phyloP scores from a whole-genome alignment of 2,797 vertebrate genomes.

The Delichon dasypus region DNA sequence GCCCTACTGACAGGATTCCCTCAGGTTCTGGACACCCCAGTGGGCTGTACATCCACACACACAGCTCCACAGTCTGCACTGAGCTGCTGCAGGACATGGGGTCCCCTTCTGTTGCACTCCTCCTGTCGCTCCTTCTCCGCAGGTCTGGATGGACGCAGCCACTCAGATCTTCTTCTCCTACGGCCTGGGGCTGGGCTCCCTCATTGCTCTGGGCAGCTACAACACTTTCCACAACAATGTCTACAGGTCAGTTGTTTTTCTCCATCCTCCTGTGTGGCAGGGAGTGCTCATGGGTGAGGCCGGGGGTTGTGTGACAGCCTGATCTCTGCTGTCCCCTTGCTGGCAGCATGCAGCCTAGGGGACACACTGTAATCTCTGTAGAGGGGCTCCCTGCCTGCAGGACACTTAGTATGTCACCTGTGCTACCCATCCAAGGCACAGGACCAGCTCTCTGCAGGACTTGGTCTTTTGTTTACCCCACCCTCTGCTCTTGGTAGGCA shows the following conservation, averaged over 20 bases:
- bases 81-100: not conserved
- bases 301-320: not conserved
- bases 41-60: not conserved
- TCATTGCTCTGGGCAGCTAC: constrained; percentile 92
- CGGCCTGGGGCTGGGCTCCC: constrained; percentile 88
- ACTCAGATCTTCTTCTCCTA: constrained; percentile 96
- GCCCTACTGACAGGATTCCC: not conserved
- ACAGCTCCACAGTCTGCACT: accelerated
- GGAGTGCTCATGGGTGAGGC: accelerated
- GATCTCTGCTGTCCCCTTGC: not conserved
- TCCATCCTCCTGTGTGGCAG: accelerated
- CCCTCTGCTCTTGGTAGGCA: not conserved
- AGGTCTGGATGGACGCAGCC: constrained; percentile 94
- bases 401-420: not conserved
- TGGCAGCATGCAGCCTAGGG: not conserved
- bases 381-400: not conserved
- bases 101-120: not conserved
- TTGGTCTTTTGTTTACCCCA: not conserved
- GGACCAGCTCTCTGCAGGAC: not conserved
- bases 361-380: accelerated
- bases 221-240: constrained; percentile 89
- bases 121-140: not conserved
- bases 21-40: not conserved
- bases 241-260: constrained; percentile 76
- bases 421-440: not conserved